Evolutionary conservation across 2,113 vertebrate genomes (phyloP).

Genomic region (Triplophysa dalaica): DNA sequence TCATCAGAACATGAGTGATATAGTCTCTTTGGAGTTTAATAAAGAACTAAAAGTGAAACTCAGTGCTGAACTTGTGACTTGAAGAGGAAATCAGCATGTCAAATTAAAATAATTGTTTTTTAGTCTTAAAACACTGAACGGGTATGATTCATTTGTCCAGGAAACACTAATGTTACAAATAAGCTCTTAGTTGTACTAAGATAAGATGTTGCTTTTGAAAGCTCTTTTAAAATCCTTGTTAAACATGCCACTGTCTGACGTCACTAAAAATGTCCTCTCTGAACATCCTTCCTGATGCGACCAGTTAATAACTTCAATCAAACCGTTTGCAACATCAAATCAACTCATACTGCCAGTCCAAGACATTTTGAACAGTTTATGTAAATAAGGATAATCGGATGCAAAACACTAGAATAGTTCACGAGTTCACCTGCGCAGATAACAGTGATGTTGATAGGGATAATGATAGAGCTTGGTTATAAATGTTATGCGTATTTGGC

Average conservation of each 20-base stretch:
- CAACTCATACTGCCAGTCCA: neutral
- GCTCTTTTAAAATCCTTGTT: neutral
- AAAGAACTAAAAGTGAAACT: neutral
- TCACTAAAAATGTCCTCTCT: neutral
- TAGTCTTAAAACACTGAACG: neutral
- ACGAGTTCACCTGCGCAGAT: too few species aligned
- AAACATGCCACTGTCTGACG: neutral
- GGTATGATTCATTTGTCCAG: slow-evolving; percentile 3
- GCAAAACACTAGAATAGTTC: too few species aligned
- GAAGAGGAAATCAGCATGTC: neutral
- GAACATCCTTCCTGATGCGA: neutral
- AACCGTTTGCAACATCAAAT: neutral
- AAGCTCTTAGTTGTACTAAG: neutral
- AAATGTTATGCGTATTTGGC: too few species aligned
- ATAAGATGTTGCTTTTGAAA: slow-evolving; percentile 2
- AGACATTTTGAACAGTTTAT: neutral
- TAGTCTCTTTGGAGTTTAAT: neutral
- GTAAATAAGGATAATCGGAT: neutral
- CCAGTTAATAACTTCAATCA: neutral
- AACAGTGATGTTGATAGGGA: too few species aligned
- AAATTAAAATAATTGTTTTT: neutral
- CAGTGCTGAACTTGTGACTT: neutral
- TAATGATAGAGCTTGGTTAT: too few species aligned
- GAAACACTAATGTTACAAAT: neutral
- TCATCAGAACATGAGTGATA: neutral